A percentile compares a stretch with the other conserved stretches of the same genome.
These are phyloP conservation scores for Pleuronectes platessa DNA, from an alignment of 2,113 vertebrate species.

Conservation along the genomic window DNA sequence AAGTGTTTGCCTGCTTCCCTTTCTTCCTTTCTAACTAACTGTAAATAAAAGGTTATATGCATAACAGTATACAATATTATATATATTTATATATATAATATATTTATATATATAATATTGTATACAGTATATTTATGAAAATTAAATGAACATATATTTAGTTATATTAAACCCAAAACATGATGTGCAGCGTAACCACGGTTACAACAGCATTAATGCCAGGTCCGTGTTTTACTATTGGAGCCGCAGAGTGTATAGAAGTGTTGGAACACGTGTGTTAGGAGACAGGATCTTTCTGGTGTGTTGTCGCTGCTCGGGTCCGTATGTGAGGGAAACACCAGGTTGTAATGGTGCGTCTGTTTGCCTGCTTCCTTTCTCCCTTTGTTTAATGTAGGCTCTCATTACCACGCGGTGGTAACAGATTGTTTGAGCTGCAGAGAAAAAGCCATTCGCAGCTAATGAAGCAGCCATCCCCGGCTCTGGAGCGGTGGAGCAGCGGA, in stretches of 20 bases:
- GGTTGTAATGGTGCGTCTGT: slow-evolving; percentile 87
- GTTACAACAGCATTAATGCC: too few relatives aligned
- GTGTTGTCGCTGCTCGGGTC: slow-evolving; percentile 38
- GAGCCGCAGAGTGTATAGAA: too few relatives aligned
- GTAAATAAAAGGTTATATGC: too few relatives aligned
- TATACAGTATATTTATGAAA: too few relatives aligned
- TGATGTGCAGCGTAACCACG: too few relatives aligned
- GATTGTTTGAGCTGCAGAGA: slow-evolving; percentile 97
- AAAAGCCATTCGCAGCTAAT: slow-evolving; percentile 96
- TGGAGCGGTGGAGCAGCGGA: slow-evolving; percentile 84
- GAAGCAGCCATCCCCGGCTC: slow-evolving; percentile 95
- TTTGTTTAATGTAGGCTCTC: slow-evolving; percentile 91
- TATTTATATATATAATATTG: too few relatives aligned
- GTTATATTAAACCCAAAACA: too few relatives aligned
- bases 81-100: too few relatives aligned
- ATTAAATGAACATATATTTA: too few relatives aligned
- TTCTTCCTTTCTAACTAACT: too few relatives aligned
- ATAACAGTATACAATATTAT: too few relatives aligned
- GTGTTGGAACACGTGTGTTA: background rate
- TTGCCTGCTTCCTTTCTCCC: slow-evolving; percentile 65
- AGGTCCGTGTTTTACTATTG: background rate
- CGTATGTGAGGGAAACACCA: slow-evolving; percentile 81
- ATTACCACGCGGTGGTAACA: slow-evolving; percentile 95
- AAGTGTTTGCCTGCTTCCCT: too few relatives aligned
- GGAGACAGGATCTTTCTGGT: background rate